Base-by-base conservation (phyloP, 2,888 invertebrate genomes). In the Craniophora ligustri region DNA sequence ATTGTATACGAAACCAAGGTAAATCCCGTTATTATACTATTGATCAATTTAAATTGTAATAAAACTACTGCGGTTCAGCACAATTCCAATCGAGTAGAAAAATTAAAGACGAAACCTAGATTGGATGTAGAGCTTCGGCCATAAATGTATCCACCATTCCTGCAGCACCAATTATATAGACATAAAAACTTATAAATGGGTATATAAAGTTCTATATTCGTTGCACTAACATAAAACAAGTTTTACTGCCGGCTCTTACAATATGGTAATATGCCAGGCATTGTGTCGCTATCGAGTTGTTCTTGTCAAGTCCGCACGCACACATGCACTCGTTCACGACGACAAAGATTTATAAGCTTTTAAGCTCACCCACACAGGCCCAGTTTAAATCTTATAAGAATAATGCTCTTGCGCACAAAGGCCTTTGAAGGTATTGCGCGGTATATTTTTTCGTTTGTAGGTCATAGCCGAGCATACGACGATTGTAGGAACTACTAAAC, bases 401-500 rank as follows among this genome's bases (percentile, higher is more conserved):
- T 61, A 74, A 73, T 78, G 73, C 79, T 76, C 82, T 68, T 56
- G 68, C 69, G 70, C 74, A 79, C 78, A 76, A 79, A 76, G 71
- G 73, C 79, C 53, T 59, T 45, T 61, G 30, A 28, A 39, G 55
- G 42, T 14, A 31, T 14, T 64, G 36, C 26, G 76, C 78, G 79
- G 55, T 78, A 67, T 79, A 81, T 85, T 88, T 89, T 88, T 91
- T 88, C 73, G 81, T 86, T 90, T 89, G 84, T 92, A 86, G 92
- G 92, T 89, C 89, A 85, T 67, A 70, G 69, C 67, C 66, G 72
- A 70, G 54, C 69, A 45, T 51, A 55, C 69, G 70, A 67, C 68
- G 71, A 71, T 67, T 66, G 63, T 63, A 57, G 72, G 75, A 82
- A 75, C 72, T 63, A 72, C 69, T 68, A 71, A 62, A 64, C 72